Evolutionary conservation across 2,888 invertebrate genomes (phyloP).

Genomic region (Plagiodera versicolora): DNA sequence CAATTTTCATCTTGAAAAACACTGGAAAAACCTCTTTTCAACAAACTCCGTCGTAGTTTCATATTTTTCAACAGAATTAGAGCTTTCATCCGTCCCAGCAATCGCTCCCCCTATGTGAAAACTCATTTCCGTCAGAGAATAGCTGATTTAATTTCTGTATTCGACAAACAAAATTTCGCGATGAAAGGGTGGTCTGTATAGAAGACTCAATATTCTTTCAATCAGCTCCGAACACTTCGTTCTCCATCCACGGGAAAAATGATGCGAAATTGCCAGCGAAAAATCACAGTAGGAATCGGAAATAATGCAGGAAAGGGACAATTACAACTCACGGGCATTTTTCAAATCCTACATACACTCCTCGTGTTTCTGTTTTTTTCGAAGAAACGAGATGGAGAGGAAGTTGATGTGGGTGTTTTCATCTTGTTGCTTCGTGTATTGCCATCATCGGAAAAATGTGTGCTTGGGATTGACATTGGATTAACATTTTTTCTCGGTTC

Average conservation of each 20-base stretch:
- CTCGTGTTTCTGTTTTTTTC: conserved; percentile 18
- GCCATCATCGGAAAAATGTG: background rate
- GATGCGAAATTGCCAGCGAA: conserved; percentile 46
- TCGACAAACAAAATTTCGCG: conserved; percentile 50
- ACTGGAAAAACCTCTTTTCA: background rate
- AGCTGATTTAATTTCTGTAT: conserved; percentile 54
- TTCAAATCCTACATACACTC: conserved; percentile 13
- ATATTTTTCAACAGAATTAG: conserved; percentile 26
- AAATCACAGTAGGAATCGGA: conserved; percentile 45
- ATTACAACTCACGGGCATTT: conserved; percentile 37
- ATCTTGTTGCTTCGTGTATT: background rate
- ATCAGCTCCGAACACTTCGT: conserved; percentile 50
- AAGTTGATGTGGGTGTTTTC: conserved; percentile 9
- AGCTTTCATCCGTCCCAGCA: conserved; percentile 26
- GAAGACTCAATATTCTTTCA: conserved; percentile 52
- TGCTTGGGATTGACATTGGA: background rate
- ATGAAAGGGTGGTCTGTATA: conserved; percentile 34
- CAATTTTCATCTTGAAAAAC: background rate
- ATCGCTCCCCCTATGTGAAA: conserved; percentile 39
- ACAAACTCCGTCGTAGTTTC: conserved; percentile 1
- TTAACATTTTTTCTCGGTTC: background rate
- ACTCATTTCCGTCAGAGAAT: conserved; percentile 52
- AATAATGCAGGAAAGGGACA: conserved; percentile 54
- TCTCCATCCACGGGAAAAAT: conserved; percentile 48
- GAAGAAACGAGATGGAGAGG: conserved; percentile 18